Percentiles rank a stretch among this genome's conserved stretches.
Conservation (phyloP, 2,797 vertebrate species). For the Melanotaenia pygmaea region DNA sequence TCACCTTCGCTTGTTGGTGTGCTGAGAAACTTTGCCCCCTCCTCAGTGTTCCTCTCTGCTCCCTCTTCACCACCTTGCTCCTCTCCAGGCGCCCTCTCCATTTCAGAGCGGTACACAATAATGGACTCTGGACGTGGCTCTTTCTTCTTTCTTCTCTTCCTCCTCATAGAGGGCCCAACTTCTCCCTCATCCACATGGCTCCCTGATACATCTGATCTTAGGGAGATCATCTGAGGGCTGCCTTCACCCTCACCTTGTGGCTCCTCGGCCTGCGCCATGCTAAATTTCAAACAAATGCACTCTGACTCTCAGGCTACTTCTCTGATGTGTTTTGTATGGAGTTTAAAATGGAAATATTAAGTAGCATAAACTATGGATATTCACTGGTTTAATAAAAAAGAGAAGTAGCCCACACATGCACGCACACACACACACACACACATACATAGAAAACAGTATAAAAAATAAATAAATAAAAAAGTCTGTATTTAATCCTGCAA, state of each 20-base stretch:
- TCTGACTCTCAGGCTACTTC: background rate
- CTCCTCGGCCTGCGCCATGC: slow-evolving; percentile 81
- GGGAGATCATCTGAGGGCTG: slow-evolving; percentile 84
- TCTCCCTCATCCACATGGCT: slow-evolving; percentile 78
- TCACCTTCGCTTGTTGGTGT: slow-evolving; percentile 89
- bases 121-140: slow-evolving; percentile 94
- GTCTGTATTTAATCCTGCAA: slow-evolving; percentile 35
- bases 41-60: slow-evolving; percentile 86
- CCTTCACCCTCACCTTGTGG: slow-evolving; percentile 82
- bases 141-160: slow-evolving; percentile 93
- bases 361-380: slow-evolving; percentile 11
- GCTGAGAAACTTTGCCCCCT: slow-evolving; percentile 92
- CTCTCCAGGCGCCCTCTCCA: slow-evolving; percentile 87
- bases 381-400: slow-evolving; percentile 13
- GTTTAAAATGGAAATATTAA: slow-evolving; percentile 14
- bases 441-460: background rate
- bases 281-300: slow-evolving; percentile 30
- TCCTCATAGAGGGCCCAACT: slow-evolving; percentile 86
- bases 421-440: background rate
- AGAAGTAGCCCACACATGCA: slow-evolving; percentile 10
- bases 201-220: slow-evolving; percentile 82
- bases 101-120: slow-evolving; percentile 93
- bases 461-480: slow-evolving; percentile 17
- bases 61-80: slow-evolving; percentile 85
- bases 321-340: background rate